Base-by-base conservation (phyloP, 2,888 invertebrate genomes). In the Drosophila rubida region DNA sequence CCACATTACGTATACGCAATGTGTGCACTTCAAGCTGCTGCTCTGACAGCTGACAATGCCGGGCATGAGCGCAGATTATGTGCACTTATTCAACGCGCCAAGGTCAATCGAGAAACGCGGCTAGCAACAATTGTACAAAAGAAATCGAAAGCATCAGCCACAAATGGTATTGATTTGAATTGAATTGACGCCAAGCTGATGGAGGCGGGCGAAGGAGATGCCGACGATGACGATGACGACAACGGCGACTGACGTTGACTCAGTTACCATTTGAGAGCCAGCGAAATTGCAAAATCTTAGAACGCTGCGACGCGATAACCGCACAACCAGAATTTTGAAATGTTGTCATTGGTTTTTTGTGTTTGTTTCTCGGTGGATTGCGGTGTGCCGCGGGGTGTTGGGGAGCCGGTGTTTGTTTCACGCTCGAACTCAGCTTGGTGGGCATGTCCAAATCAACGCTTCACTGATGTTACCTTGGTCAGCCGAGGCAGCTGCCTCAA, bases 401-500 rank as follows among this genome's bases (percentile, higher is more conserved):
- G 2, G 13, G 9, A 14, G 32, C 39, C 41, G 49, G 57, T 57
- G 48, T 63, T 58, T 58, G 22, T 48, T 70, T 67, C 67, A 71
- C 44, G 62, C 69, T 70, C 45, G 51, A 71, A 45, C 67, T 67
- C 46, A 30, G 45, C 41, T 53, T 67, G 27, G 48, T 71, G 67
- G 49, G 54, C 53, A 68, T 68, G 61, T 62, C 60, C 63, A 65
- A 64, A 67, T 66, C 51, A 63, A 70, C 64, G 76, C 67, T 76
- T 57, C 66, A 45, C 74, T 79, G 70, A 68, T 65, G 67, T 80
- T 80, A 80, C 80, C 80, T 80, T 80, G 80, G 78, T 68, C 61
- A 68, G 63, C 9, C 22, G 22, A 13, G 8, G 48, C 74, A 61
- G 51, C 69, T n/a, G 53, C 66, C 49, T 49, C 54, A 41, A n/a